phyloP scores from a whole-genome alignment of 2,888 invertebrate genomes.

The Leptinotarsa peninsularis region DNA sequence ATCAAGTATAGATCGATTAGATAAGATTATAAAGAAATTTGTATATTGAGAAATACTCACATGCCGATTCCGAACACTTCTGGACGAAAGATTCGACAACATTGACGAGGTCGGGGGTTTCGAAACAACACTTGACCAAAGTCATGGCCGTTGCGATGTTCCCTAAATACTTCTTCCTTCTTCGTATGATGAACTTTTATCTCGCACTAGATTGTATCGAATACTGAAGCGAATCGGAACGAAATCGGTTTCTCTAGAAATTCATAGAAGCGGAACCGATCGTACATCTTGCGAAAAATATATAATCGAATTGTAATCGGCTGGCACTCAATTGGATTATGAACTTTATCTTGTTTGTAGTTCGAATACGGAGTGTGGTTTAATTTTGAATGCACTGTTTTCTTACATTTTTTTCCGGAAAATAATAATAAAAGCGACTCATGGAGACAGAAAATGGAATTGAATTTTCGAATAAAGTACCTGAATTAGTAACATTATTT shows the following conservation, averaged over 20 bases:
- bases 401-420: background rate
- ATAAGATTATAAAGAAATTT: no score
- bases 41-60: constrained; percentile 71
- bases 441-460: no score
- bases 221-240: constrained; percentile 2
- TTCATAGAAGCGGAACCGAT: background rate
- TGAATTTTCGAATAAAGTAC: no score
- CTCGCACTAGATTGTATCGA: background rate
- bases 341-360: background rate
- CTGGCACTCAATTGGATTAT: background rate
- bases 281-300: background rate
- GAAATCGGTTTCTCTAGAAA: constrained; percentile 10
- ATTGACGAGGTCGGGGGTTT: constrained; percentile 79
- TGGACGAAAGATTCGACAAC: constrained; percentile 80
- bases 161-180: background rate
- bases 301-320: constrained; percentile 12
- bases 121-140: constrained; percentile 77
- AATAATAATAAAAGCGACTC: no score
- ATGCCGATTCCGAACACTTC: constrained; percentile 85
- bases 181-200: background rate
- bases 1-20: no score
- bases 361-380: background rate
- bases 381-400: background rate
- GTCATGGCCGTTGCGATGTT: background rate
- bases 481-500: no score